Evolutionary conservation across 2,797 vertebrate species (phyloP).

Genomic region (Enteromius treurensis): DNA sequence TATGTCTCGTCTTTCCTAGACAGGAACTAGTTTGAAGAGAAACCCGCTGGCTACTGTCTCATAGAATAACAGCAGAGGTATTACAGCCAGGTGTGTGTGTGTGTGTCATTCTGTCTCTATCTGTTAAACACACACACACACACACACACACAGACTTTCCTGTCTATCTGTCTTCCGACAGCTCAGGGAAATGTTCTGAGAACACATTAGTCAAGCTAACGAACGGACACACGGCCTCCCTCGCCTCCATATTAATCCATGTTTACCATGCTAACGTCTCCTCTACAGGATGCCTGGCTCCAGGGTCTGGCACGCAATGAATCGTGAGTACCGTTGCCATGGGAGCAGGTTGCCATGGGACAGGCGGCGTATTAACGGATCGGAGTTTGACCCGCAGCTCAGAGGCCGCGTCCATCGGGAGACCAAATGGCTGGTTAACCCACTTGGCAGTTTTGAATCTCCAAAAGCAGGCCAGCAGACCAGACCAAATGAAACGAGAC

Average conservation of each 20-base stretch:
- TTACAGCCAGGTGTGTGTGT: conserved; percentile 5
- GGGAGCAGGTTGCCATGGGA: conserved; percentile 56
- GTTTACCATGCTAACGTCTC: conserved; percentile 69
- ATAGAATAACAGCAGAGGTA: conserved; percentile 21
- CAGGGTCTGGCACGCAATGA: conserved; percentile 47
- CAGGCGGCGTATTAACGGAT: conserved; percentile 33
- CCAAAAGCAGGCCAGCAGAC: conserved; percentile 62
- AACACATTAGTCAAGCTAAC: conserved; percentile 64
- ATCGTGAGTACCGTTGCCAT: conserved; percentile 47
- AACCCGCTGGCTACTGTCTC: conserved; percentile 33
- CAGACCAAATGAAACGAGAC: not conserved
- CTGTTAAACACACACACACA: conserved; percentile 28
- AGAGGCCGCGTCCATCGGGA: conserved; percentile 57
- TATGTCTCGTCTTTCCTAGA: not conserved
- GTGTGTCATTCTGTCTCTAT: not conserved
- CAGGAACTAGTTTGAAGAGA: conserved; percentile 8
- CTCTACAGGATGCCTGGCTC: conserved; percentile 51
- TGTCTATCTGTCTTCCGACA: conserved; percentile 45
- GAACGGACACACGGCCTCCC: conserved; percentile 67
- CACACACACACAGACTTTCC: conserved; percentile 26
- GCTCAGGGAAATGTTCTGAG: conserved; percentile 56
- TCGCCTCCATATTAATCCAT: conserved; percentile 73
- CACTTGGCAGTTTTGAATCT: conserved; percentile 60
- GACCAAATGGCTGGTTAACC: conserved; percentile 68
- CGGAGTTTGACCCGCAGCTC: conserved; percentile 61